phyloP scores from a whole-genome alignment of 2,797 vertebrate genomes.

The Cirrhinus mrigala region DNA sequence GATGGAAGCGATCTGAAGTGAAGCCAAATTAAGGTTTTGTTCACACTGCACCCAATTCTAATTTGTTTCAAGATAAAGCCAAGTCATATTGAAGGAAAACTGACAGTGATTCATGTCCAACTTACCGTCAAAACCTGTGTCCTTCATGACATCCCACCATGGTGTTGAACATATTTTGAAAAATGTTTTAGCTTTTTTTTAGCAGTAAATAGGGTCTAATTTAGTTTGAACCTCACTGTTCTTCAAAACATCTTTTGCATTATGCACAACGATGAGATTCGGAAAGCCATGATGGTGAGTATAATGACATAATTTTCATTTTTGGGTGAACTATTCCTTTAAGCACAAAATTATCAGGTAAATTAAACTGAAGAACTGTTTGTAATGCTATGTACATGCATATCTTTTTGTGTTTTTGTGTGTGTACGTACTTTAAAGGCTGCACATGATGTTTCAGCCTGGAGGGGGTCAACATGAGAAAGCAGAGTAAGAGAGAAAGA shows the following conservation, averaged over 20 bases:
- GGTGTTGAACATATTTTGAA: too few relatives aligned
- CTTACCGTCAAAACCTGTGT: not conserved
- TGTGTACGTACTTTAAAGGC: not conserved
- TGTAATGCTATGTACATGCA: slow-evolving; percentile 20
- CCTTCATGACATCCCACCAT: not conserved
- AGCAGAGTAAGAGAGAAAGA: slow-evolving; percentile 17
- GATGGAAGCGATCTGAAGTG: not conserved
- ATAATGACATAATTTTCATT: not conserved
- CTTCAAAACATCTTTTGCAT: not conserved
- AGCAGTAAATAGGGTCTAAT: not conserved
- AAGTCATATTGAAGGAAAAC: not conserved
- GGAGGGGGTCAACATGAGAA: slow-evolving; percentile 41
- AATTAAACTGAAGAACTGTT: slow-evolving; percentile 18
- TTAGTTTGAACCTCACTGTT: not conserved
- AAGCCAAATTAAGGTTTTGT: not conserved
- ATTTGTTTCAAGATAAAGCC: not conserved
- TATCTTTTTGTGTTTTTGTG: slow-evolving; percentile 40
- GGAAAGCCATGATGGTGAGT: not conserved
- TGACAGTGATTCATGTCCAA: not conserved
- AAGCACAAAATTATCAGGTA: not conserved
- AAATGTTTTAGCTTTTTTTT: too few relatives aligned
- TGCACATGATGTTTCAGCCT: slow-evolving; percentile 47
- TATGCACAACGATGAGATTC: not conserved
- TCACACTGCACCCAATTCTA: slow-evolving; percentile 19
- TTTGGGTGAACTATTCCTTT: not conserved